Percentiles rank a stretch among this genome's conserved stretches.
Conservation (phyloP, 2,888 invertebrate species). For the Sussaba pulchella region DNA sequence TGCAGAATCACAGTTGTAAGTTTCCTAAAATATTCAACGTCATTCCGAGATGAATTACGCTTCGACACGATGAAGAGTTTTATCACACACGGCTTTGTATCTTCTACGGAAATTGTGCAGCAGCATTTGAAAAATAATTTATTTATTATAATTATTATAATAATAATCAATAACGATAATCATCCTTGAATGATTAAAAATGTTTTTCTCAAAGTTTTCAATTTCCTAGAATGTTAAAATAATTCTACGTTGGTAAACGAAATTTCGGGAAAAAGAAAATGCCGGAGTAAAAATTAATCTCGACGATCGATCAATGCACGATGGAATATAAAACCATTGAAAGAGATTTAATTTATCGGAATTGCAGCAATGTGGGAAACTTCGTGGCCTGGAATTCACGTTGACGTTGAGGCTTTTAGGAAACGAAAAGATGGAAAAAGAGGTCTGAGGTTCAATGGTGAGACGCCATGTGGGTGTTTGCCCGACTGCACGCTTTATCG, state of each 20-base stretch:
- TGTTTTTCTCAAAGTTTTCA: too few relatives aligned
- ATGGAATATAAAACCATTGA: background rate
- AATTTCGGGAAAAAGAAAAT: too few relatives aligned
- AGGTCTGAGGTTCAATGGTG: slow-evolving; percentile 46
- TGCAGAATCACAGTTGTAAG: slow-evolving; percentile 83
- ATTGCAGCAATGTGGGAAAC: slow-evolving; percentile 76
- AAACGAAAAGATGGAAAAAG: background rate
- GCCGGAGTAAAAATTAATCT: slow-evolving; percentile 2
- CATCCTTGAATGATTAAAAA: too few relatives aligned
- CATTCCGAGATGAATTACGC: too few relatives aligned
- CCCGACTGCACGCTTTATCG: slow-evolving; percentile 88
- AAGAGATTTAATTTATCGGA: background rate
- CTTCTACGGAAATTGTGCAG: too few relatives aligned
- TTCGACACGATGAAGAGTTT: too few relatives aligned
- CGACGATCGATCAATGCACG: slow-evolving; percentile 1
- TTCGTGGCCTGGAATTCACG: slow-evolving; percentile 83
- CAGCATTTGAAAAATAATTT: too few relatives aligned
- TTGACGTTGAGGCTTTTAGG: slow-evolving; percentile 16
- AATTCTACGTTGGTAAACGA: too few relatives aligned
- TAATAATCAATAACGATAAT: too few relatives aligned
- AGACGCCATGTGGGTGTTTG: slow-evolving; percentile 85
- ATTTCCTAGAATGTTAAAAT: too few relatives aligned
- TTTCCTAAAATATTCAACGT: slow-evolving; percentile 41
- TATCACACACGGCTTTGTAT: too few relatives aligned
- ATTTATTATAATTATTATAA: too few relatives aligned